A percentile compares a stretch with the other conserved stretches of the same genome.
These are phyloP conservation scores for Pangasius macronema DNA, from an alignment of 2,797 vertebrate genomes.

Conservation along the genomic window DNA sequence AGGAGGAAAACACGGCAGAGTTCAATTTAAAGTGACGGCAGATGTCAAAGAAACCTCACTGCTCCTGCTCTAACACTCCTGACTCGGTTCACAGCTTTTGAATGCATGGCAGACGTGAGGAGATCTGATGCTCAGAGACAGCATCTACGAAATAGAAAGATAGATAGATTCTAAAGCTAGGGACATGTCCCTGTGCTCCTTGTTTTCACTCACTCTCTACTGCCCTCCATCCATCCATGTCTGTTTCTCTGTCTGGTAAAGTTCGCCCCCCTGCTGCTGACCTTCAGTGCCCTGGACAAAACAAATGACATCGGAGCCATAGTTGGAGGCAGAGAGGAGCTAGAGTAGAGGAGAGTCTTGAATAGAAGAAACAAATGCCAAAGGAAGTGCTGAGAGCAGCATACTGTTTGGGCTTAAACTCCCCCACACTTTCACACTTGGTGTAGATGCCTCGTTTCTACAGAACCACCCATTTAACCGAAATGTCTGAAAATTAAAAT, in stretches of 20 bases:
- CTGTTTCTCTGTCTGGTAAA: constrained; percentile 20
- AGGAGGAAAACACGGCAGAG: neutral
- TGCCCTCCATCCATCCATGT: neutral
- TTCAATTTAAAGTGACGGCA: neutral
- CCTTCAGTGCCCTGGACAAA: constrained; percentile 41
- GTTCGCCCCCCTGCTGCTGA: constrained; percentile 24
- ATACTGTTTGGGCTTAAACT: constrained; percentile 3
- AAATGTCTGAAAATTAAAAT: neutral
- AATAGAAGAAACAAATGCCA: constrained; percentile 44
- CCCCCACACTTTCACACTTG: constrained; percentile 1
- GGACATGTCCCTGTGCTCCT: neutral
- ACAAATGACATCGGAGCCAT: constrained; percentile 46
- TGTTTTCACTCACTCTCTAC: neutral
- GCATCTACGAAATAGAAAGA: constrained; percentile 10
- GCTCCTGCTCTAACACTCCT: neutral
- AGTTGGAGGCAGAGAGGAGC: neutral
- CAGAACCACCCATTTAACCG: neutral
- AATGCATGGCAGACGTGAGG: neutral
- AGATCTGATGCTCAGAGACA: neutral
- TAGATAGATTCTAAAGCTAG: neutral
- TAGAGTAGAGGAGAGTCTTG: constrained; percentile 39
- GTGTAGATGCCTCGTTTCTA: constrained; percentile 5
- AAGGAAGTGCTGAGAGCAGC: constrained; percentile 57
- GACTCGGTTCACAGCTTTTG: too few relatives aligned
- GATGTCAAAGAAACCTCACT: neutral